Evolutionary conservation across 2,113 vertebrate species (phyloP).

Genomic region (Leucopsar rothschildi): DNA sequence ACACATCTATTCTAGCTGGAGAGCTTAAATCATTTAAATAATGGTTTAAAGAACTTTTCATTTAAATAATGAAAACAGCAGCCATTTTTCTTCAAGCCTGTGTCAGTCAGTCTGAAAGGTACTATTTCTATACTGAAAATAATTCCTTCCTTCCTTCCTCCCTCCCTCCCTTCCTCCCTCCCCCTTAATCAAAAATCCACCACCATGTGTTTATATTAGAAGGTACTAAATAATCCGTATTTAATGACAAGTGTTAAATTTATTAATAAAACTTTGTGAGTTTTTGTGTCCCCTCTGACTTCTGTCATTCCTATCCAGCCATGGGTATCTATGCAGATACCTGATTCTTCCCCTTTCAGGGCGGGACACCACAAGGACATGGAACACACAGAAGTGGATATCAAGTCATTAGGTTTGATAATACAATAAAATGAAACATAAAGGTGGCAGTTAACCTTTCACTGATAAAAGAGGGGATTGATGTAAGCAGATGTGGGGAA

Average conservation of each 20-base stretch:
- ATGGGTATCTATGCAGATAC: background rate
- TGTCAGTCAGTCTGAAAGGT: background rate
- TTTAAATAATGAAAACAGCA: background rate
- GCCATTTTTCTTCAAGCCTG: background rate
- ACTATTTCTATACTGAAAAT: background rate
- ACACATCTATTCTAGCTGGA: background rate
- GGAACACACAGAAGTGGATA: background rate
- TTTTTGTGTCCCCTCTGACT: background rate
- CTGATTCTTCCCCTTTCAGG: background rate
- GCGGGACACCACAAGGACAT: background rate
- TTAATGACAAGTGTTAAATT: background rate
- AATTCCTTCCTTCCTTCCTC: background rate
- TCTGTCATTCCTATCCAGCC: background rate
- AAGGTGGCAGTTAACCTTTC: background rate
- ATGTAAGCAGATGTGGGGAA: background rate
- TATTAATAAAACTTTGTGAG: background rate
- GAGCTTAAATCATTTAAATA: background rate
- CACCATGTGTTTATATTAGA: background rate
- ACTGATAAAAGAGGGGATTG: background rate
- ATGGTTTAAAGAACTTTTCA: background rate
- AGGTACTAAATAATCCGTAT: background rate
- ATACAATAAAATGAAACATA: background rate
- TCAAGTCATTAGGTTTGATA: background rate
- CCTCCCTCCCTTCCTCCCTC: background rate
- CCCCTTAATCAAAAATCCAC: background rate